These are phyloP conservation scores for Engystomops pustulosus DNA, from an alignment of 2,113 vertebrate species.

Conservation along the genomic window DNA sequence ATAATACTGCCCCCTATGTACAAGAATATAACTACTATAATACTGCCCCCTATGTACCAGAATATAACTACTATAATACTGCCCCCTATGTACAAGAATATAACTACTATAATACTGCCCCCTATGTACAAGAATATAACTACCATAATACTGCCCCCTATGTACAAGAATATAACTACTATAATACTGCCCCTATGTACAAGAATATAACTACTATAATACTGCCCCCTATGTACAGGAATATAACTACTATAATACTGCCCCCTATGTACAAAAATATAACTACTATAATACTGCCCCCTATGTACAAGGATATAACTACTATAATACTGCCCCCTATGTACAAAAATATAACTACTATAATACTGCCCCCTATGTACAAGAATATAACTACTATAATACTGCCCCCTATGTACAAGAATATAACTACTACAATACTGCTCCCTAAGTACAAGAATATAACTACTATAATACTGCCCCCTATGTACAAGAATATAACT, in stretches of 20 bases:
- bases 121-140: too few relatives aligned
- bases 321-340: too few relatives aligned
- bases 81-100: neutral
- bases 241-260: too few relatives aligned
- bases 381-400: too few relatives aligned
- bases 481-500: neutral
- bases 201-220: slow-evolving; percentile 18
- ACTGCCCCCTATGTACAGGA: neutral
- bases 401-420: too few relatives aligned
- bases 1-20: neutral
- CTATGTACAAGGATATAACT: too few relatives aligned
- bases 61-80: slow-evolving; percentile 26
- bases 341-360: too few relatives aligned
- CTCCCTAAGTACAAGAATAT: too few relatives aligned
- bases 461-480: too few relatives aligned
- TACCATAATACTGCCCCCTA: neutral
- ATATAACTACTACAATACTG: neutral
- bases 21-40: neutral
- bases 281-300: neutral
- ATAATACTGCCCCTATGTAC: slow-evolving; percentile 7
- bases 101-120: too few relatives aligned
- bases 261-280: neutral
- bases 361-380: too few relatives aligned
- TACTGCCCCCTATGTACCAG: neutral
- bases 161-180: slow-evolving; percentile 3